phyloP scores from a whole-genome alignment of 2,888 invertebrate species.

The Melieria omissa region DNA sequence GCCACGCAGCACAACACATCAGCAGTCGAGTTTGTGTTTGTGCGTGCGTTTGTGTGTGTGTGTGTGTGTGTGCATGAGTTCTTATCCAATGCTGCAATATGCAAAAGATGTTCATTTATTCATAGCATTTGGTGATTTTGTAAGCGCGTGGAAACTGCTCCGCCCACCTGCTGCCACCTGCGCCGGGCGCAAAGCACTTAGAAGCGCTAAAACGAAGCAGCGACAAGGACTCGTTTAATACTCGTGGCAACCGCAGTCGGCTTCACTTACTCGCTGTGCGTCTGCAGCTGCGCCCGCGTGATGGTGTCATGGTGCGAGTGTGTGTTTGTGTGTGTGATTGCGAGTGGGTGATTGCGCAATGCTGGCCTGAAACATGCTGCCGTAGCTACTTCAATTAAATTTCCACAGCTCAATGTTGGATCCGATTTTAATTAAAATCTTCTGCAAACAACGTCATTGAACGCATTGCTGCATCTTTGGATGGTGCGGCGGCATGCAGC shows the following conservation, averaged over 20 bases:
- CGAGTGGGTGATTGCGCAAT: neutral
- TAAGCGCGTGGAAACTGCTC: conserved; percentile 12
- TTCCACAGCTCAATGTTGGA: conserved; percentile 43
- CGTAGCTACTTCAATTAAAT: conserved; percentile 40
- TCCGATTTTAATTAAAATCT: conserved; percentile 46
- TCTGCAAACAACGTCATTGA: conserved; percentile 42
- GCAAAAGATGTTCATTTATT: conserved; percentile 27
- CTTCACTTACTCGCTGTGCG: conserved; percentile 9
- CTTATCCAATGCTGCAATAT: conserved; percentile 6
- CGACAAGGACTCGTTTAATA: conserved; percentile 30
- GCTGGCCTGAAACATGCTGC: conserved; percentile 4
- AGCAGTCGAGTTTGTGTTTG: neutral
- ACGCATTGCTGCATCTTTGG: conserved; percentile 25
- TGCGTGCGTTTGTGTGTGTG: neutral
- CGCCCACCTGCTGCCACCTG: conserved; percentile 3
- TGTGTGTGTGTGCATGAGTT: no score
- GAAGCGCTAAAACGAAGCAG: neutral
- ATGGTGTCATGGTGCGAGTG: neutral
- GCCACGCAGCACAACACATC: no score
- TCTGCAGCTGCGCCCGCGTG: neutral
- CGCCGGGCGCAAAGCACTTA: neutral
- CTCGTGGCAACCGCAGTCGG: conserved; percentile 12
- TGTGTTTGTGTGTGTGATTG: neutral
- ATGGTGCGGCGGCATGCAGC: conserved; percentile 2
- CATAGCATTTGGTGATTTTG: conserved; percentile 24